phyloP scores from a whole-genome alignment of 2,113 vertebrate species.

The Zapus hudsonius region DNA sequence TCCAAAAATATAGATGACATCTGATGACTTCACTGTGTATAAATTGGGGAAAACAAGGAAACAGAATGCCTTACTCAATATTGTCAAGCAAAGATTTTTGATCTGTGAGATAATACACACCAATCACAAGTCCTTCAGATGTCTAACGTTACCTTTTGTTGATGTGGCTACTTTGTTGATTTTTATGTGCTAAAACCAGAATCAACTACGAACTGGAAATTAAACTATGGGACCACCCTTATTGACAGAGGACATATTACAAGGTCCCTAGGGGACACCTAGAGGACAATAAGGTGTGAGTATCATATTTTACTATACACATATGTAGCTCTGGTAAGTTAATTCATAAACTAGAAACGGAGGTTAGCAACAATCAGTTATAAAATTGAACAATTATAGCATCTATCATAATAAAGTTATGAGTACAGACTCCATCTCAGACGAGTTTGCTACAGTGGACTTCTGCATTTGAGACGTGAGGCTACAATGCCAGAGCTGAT shows the following conservation, averaged over 20 bases:
- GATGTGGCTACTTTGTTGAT: not conserved
- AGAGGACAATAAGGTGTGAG: not conserved
- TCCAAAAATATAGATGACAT: not conserved
- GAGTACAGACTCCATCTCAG: not conserved
- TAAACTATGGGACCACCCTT: not conserved
- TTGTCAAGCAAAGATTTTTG: not conserved
- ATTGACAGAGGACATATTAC: not conserved
- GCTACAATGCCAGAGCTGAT: not conserved
- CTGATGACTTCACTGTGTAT: not conserved
- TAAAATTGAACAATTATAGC: not conserved
- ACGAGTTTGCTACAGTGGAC: not conserved
- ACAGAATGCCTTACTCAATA: not conserved
- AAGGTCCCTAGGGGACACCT: not conserved
- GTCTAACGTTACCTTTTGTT: not conserved
- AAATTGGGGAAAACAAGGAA: not conserved
- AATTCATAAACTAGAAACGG: not conserved
- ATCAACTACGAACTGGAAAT: conserved; percentile 1
- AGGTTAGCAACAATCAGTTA: not conserved
- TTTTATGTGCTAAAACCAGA: not conserved
- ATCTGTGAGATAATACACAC: not conserved
- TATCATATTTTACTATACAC: not conserved
- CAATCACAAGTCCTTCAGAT: not conserved
- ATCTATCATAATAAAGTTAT: not conserved
- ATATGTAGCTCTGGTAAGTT: not conserved
- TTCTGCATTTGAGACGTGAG: not conserved